Evolutionary conservation across 2,888 invertebrate genomes (phyloP).

Genomic region (Monochamus alternatus): DNA sequence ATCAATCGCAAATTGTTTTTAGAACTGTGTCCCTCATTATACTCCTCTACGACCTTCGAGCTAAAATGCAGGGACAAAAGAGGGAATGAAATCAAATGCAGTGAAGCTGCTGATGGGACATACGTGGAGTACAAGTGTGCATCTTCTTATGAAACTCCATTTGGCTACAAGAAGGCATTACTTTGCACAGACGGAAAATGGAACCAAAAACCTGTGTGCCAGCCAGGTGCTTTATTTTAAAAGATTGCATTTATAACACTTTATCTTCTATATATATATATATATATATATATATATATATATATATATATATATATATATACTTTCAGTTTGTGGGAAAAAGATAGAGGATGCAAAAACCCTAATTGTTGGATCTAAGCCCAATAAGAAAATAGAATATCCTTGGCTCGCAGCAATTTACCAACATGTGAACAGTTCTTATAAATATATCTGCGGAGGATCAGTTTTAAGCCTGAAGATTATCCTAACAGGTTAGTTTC

Average conservation of each 20-base stretch:
- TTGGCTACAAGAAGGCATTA: conserved; percentile 21
- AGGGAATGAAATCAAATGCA: conserved; percentile 7
- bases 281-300: too few species aligned
- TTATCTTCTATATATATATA: too few species aligned
- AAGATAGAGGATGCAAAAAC: conserved; percentile 35
- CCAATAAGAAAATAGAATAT: conserved; percentile 38
- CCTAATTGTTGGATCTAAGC: conserved; percentile 29
- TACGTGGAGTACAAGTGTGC: conserved; percentile 11
- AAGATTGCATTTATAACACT: not conserved
- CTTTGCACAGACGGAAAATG: conserved; percentile 5
- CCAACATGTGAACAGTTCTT: conserved; percentile 15
- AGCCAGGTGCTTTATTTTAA: conserved; percentile 4
- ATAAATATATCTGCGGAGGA: conserved; percentile 43
- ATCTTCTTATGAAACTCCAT: conserved; percentile 12
- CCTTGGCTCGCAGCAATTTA: conserved; percentile 47
- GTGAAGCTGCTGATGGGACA: conserved; percentile 13
- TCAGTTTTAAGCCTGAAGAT: conserved; percentile 42
- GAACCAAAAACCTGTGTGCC: conserved; percentile 15
- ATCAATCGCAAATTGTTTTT: not conserved
- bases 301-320: too few species aligned
- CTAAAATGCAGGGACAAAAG: conserved; percentile 6
- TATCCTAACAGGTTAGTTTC: conserved; percentile 46
- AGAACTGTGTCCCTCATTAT: conserved; percentile 19
- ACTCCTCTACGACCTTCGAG: not conserved
- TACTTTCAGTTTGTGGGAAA: conserved; percentile 43